phyloP scores from a whole-genome alignment of 2,113 vertebrate species.

The Numida meleagris region DNA sequence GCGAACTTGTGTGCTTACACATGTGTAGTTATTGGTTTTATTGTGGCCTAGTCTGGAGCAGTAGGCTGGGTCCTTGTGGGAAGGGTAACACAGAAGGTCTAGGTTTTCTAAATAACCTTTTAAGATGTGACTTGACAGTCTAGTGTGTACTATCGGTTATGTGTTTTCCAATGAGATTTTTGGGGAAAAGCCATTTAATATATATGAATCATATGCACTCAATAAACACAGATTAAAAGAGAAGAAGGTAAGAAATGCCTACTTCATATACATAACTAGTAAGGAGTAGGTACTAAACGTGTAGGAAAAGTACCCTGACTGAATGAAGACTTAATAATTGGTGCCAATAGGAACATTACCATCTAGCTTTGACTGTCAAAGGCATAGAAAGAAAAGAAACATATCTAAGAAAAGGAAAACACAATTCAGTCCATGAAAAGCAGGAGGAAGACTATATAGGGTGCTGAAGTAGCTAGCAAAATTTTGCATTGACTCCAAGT shows the following conservation, averaged over 20 bases:
- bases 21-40: background rate
- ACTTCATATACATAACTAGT: background rate
- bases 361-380: background rate
- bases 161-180: background rate
- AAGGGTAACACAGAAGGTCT: background rate
- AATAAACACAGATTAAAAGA: background rate
- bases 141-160: background rate
- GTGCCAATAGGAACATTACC: background rate
- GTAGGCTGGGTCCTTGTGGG: background rate
- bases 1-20: fast-evolving
- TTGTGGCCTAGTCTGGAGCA: background rate
- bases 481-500: background rate
- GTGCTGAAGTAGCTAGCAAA: background rate
- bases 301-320: background rate
- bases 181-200: background rate
- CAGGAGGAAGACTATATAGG: background rate
- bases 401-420: background rate
- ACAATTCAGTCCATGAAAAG: background rate
- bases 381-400: background rate
- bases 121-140: background rate
- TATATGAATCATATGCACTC: background rate
- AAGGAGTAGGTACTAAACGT: background rate
- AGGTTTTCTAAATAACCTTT: background rate
- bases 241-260: background rate
- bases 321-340: background rate